Evolutionary conservation across 2,888 invertebrate species (phyloP), one percentile per base, ranked within the genome.

Genomic region (Druceiella hillmani): DNA sequence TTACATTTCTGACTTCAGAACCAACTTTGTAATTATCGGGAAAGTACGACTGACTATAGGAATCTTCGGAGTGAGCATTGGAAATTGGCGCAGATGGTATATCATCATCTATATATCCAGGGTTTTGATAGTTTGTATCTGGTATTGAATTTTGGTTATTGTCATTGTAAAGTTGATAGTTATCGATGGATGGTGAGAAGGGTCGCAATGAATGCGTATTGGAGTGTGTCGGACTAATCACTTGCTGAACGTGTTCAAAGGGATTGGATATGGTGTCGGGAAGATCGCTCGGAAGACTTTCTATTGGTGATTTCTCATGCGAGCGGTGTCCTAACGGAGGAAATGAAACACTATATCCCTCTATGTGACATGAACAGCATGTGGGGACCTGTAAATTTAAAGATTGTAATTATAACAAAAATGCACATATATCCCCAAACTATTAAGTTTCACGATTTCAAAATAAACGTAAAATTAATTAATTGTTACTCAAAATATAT

Each of bases 351-450:
- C 80, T 71, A 53, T 83, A 86, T 3, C 85, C 86, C 55, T 83
- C 83, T 7, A 88, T 80, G 55, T 87, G 87, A 52, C 87, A 88
- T 3, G 86, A 84, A 52, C 87, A 88, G 51, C 87, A 87, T 1
- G 85, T 85, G 15, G 87, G 87, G 2, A 83, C 77, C 79, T 80
- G 57, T n/a, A n/a, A n/a, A n/a, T n/a, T n/a, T n/a, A n/a, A n/a
- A n/a, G n/a, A n/a, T n/a, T n/a, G n/a, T n/a, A n/a, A n/a, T n/a
- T n/a, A n/a, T n/a, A n/a, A n/a, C n/a, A n/a, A n/a, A n/a, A n/a
- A n/a, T n/a, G n/a, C n/a, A n/a, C n/a, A n/a, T n/a, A n/a, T n/a
- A n/a, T n/a, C n/a, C n/a, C n/a, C n/a, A n/a, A n/a, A n/a, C n/a
- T n/a, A n/a, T n/a, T n/a, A n/a, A n/a, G n/a, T n/a, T n/a, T n/a